These are phyloP conservation scores for Leptopilina myrica DNA, from an alignment of 2,888 invertebrate genomes.

Conservation along the genomic window DNA sequence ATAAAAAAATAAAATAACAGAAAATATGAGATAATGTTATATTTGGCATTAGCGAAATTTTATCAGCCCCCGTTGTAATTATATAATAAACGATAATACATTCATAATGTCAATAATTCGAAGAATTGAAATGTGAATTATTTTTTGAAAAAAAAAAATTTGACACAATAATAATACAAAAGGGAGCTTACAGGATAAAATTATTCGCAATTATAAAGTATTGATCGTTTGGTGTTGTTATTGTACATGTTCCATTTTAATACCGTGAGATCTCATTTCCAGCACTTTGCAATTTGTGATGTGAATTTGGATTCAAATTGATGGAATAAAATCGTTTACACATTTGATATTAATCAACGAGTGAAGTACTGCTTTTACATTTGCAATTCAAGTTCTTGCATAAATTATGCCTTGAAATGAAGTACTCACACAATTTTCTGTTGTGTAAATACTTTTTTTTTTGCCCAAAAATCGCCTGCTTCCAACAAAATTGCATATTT, in stretches of 20 bases:
- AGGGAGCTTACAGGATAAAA: conserved; percentile 5
- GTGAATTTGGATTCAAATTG: conserved; percentile 30
- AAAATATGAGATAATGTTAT: too few relatives aligned
- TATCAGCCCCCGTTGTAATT: too few relatives aligned
- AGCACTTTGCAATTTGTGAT: conserved; percentile 33
- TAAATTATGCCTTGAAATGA: conserved; percentile 27
- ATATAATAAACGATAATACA: too few relatives aligned
- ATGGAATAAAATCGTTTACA: conserved; percentile 38
- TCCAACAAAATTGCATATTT: neutral
- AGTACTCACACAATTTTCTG: conserved; percentile 15
- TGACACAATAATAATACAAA: conserved; percentile 4
- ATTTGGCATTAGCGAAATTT: too few relatives aligned
- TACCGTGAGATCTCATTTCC: conserved; percentile 35
- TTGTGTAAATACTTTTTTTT: conserved; percentile 12
- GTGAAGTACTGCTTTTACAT: conserved; percentile 30
- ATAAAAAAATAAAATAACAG: too few relatives aligned
- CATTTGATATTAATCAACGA: conserved; percentile 29
- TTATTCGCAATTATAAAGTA: conserved; percentile 31
- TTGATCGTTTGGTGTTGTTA: conserved; percentile 11
- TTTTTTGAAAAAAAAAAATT: neutral
- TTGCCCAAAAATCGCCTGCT: conserved; percentile 14
- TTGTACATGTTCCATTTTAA: conserved; percentile 32
- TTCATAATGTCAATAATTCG: neutral
- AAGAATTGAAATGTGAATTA: neutral
- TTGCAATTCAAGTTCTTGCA: conserved; percentile 27